Conservation (phyloP, 2,797 vertebrate genomes). For the Gallinago nigripennis region DNA sequence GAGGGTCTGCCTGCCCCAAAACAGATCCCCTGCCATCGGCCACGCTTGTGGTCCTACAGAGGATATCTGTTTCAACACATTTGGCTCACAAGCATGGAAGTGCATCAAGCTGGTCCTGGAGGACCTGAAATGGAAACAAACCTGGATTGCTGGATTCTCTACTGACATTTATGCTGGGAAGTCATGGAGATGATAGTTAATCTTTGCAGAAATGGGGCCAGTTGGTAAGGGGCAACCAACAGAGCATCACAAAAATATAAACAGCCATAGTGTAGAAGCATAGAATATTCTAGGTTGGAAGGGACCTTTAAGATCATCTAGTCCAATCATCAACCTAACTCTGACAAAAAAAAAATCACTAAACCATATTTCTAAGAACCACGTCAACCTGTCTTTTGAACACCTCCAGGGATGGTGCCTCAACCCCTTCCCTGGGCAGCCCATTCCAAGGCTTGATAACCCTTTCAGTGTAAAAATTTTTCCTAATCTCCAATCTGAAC, state of each 20-base stretch:
- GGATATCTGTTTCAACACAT: neutral
- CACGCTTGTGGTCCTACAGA: neutral
- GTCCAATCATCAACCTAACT: too few relatives aligned
- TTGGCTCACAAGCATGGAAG: neutral
- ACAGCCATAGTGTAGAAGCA: neutral
- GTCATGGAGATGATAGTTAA: neutral
- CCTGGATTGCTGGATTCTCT: neutral
- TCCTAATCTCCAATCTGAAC: too few relatives aligned
- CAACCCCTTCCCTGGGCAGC: too few relatives aligned
- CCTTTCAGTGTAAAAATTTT: too few relatives aligned
- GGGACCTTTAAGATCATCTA: too few relatives aligned
- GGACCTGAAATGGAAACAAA: neutral
- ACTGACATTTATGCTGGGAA: neutral
- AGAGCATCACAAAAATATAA: neutral
- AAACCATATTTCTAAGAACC: too few relatives aligned
- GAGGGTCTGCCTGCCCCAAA: neutral
- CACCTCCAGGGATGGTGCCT: too few relatives aligned
- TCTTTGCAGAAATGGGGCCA: neutral
- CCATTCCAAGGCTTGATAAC: too few relatives aligned
- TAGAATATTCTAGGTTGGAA: too few relatives aligned
- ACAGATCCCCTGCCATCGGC: neutral
- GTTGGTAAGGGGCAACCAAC: neutral
- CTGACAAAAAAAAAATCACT: too few relatives aligned
- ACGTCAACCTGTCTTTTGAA: too few relatives aligned
- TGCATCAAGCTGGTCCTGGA: neutral